Conservation (phyloP, 2,888 invertebrate genomes). For the Drosophila testacea region DNA sequence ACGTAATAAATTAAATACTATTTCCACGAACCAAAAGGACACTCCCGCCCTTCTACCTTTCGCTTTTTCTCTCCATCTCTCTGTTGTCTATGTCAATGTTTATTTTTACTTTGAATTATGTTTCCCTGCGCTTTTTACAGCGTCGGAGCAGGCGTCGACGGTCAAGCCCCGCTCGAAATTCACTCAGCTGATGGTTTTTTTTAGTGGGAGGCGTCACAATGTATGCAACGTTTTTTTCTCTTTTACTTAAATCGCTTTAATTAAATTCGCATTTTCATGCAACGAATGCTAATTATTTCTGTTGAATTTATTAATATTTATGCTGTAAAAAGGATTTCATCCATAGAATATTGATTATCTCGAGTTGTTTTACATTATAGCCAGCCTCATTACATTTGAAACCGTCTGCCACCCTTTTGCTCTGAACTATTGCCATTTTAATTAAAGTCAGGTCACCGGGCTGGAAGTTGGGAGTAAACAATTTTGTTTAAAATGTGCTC, state of each 20-base stretch:
- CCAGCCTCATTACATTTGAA: slow-evolving; percentile 17
- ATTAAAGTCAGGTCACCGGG: slow-evolving; percentile 8
- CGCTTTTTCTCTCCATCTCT: background rate
- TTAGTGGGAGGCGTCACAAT: slow-evolving; percentile 24
- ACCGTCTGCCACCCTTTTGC: background rate
- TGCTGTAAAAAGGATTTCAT: background rate
- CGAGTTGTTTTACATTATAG: slow-evolving; percentile 12
- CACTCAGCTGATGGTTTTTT: slow-evolving; percentile 23
- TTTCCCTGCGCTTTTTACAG: slow-evolving; percentile 45
- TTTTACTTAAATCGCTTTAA: background rate
- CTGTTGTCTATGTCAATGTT: slow-evolving; percentile 66
- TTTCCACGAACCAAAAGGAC: slow-evolving; percentile 56
- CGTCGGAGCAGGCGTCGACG: background rate
- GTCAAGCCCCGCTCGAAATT: slow-evolving; percentile 3
- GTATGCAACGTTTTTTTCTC: slow-evolving; percentile 24
- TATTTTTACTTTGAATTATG: slow-evolving; percentile 76
- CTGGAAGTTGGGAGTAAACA: slow-evolving; percentile 6
- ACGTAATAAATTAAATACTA: slow-evolving; percentile 73
- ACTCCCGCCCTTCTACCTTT: slow-evolving; percentile 14
- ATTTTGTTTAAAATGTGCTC: slow-evolving; percentile 6
- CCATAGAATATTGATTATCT: slow-evolving; percentile 10
- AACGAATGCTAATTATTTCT: slow-evolving; percentile 19
- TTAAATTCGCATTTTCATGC: background rate
- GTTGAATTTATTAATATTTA: slow-evolving; percentile 1
- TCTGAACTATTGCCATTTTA: slow-evolving; percentile 29